Conservation (phyloP, 1,140 invertebrate genomes). For the Drusus annulatus region DNA sequence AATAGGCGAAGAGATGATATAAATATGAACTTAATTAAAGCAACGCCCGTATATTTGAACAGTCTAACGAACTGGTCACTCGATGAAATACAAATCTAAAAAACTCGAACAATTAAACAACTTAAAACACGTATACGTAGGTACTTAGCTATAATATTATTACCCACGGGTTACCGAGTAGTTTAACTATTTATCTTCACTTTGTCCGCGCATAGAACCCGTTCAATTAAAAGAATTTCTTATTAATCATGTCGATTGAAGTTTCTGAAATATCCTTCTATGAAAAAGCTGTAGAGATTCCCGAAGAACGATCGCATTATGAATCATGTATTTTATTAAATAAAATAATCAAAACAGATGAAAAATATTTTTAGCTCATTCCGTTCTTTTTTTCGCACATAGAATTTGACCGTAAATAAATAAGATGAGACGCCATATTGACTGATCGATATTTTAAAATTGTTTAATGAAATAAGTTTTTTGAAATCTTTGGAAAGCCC, state of each 20-base stretch:
- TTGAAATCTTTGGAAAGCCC: too few species aligned
- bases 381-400: too few species aligned
- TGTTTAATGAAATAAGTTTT: too few species aligned
- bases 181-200: neutral
- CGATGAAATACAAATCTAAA: constrained; percentile 5
- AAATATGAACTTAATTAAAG: constrained; percentile 20
- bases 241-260: constrained; percentile 8
- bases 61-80: constrained; percentile 31
- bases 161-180: neutral
- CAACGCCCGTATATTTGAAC: constrained; percentile 12
- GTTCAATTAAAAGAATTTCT: constrained; percentile 23
- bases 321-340: too few species aligned
- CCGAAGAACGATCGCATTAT: too few species aligned
- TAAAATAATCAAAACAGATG: too few species aligned
- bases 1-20: too few species aligned
- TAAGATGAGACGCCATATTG: too few species aligned
- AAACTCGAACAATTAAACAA: constrained; percentile 36
- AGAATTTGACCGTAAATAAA: too few species aligned
- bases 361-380: too few species aligned
- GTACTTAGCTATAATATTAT: neutral
- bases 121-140: constrained; percentile 3
- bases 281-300: too few species aligned
- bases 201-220: constrained; percentile 5
- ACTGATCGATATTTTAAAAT: too few species aligned
- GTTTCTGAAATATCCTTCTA: neutral